A percentile compares a stretch with the other conserved stretches of the same genome.
phyloP scores from a whole-genome alignment of 2,888 invertebrate genomes.

The Matsumyia berberina region DNA sequence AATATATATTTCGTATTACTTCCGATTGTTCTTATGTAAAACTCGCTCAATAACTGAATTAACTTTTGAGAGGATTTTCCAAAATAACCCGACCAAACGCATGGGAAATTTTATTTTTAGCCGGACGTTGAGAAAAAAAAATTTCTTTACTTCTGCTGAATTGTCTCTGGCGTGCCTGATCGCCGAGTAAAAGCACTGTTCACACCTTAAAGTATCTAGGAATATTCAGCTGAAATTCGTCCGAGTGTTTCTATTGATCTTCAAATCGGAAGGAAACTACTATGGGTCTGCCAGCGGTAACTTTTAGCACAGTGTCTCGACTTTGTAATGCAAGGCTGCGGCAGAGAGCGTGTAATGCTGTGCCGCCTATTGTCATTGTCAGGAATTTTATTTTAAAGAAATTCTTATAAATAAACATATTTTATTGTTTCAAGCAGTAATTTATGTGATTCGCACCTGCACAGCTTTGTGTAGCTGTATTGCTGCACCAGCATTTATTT shows the following conservation, averaged over 20 bases:
- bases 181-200: constrained; percentile 57
- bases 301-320: constrained; percentile 2
- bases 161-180: constrained; percentile 47
- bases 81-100: constrained; percentile 78
- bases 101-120: constrained; percentile 77
- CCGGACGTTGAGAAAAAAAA: constrained; percentile 53
- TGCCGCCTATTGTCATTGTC: constrained; percentile 20
- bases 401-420: not conserved
- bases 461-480: constrained; percentile 1
- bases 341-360: constrained; percentile 18
- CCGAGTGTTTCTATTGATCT: constrained; percentile 44
- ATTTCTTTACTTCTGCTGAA: constrained; percentile 60
- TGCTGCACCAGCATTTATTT: too few species aligned
- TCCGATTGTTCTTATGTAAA: constrained; percentile 72
- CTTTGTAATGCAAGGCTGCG: not conserved
- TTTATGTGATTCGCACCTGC: constrained; percentile 21
- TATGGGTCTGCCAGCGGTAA: constrained; percentile 6
- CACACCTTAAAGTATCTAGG: constrained; percentile 49
- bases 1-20: constrained; percentile 46
- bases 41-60: constrained; percentile 69
- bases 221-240: constrained; percentile 38
- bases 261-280: constrained; percentile 29
- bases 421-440: constrained; percentile 2
- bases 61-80: constrained; percentile 78
- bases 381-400: constrained; percentile 11